Evolutionary conservation across 2,888 invertebrate genomes (phyloP), one percentile per base, ranked within the genome.

Genomic region (Mactromeris polynyma): DNA sequence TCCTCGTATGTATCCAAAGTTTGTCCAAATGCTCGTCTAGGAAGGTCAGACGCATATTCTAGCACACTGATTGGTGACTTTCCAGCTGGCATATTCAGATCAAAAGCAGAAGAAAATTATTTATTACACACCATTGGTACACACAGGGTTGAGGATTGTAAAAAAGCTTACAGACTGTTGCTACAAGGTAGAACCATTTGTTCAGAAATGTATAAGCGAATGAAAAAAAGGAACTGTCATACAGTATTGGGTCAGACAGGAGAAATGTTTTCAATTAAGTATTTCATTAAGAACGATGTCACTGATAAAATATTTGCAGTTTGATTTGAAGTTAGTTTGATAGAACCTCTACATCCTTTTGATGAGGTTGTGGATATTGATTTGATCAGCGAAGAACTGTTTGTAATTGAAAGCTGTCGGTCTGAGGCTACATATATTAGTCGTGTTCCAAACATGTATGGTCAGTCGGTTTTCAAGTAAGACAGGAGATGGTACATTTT

Each of bases 381-480:
- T 38, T 36, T 36, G 40, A 79, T 79, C 33, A 79, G 19, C 19
- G 79, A 36, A 38, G 79, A 42, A 79, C 36, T 79, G 38, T 79
- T 79, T 79, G 79, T 79, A 38, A 79, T 79, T 38, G 19, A 79
- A 38, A 36, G 38, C 38, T 17, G 42, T 42, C 42, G 38, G 38
- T 19, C 31, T 79, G 38, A 21, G 38, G 31, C 9, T 79, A 38
- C 19, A 38, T 42, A 79, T 79, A 38, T 79, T 38, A 79, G 79
- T 79, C 79, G 79, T 79, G 79, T 79, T 36, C 81, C 81, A 81
- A 81, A 81, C 46, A 46, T 81, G 81, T 81, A 81, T 81, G 81
- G 81, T 46, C 42, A 46, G 46, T 81, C 81, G 42, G 81, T 81
- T 81, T 81, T 81, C 81, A 81, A 81, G 81, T 81, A 46, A 51